These are phyloP conservation scores for Zhuqinia jingwanae DNA, from an alignment of 2,888 invertebrate species.

Conservation along the genomic window DNA sequence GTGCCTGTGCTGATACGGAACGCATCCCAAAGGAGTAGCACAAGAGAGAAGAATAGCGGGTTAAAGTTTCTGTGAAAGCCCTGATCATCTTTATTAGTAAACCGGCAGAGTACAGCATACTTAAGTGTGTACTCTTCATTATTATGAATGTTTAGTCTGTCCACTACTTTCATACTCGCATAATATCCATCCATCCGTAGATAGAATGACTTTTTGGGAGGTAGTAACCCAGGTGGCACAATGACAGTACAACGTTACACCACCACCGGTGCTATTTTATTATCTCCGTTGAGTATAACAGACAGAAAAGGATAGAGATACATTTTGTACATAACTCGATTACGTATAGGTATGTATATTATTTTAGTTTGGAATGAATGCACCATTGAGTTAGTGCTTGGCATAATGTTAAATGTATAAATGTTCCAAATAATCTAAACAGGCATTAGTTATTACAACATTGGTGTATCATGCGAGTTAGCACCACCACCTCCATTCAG, in stretches of 20 bases:
- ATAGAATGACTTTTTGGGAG: background rate
- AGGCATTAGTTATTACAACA: constrained; percentile 7
- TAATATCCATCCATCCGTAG: background rate
- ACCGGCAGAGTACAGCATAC: background rate
- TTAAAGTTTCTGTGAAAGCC: constrained; percentile 71
- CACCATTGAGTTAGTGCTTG: constrained; percentile 38
- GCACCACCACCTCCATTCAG: no score
- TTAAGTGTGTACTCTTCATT: background rate
- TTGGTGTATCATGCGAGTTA: constrained; percentile 22
- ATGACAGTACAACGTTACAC: background rate
- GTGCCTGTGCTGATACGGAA: constrained; percentile 40
- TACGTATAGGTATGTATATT: constrained; percentile 12
- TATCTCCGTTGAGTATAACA: background rate
- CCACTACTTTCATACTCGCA: background rate
- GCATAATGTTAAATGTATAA: background rate
- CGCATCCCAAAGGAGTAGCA: constrained; percentile 59
- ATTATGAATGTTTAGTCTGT: no score
- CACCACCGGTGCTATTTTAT: background rate
- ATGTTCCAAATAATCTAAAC: constrained; percentile 48
- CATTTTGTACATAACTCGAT: background rate
- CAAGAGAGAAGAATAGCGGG: constrained; percentile 57
- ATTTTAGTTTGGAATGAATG: constrained; percentile 48
- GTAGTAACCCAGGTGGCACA: background rate
- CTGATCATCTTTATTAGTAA: constrained; percentile 55
- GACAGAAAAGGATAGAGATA: background rate